A percentile compares a stretch with the other conserved stretches of the same genome.
These are phyloP conservation scores for Eilema depressum DNA, from an alignment of 2,888 invertebrate genomes.

Conservation along the genomic window DNA sequence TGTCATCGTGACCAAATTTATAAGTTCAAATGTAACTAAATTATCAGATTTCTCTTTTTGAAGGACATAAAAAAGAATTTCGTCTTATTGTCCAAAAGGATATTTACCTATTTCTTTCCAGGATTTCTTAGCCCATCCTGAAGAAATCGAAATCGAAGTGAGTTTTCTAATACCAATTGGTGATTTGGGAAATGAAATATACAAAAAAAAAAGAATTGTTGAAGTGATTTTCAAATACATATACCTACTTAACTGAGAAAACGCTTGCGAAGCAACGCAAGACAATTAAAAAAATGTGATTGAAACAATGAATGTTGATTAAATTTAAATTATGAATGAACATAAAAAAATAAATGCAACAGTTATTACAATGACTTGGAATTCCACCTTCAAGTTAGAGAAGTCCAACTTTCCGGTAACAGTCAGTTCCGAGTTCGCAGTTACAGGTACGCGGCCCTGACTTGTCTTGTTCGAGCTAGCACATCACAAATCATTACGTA, in stretches of 20 bases:
- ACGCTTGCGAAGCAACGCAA: neutral
- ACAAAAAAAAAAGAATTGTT: too few relatives aligned
- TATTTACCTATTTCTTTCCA: neutral
- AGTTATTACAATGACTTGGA: neutral
- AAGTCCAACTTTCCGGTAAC: neutral
- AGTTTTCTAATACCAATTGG: too few relatives aligned
- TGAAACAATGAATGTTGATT: neutral
- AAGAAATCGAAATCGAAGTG: too few relatives aligned
- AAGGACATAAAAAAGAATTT: neutral
- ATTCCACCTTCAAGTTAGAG: neutral
- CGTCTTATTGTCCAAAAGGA: neutral
- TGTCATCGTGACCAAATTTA: too few relatives aligned
- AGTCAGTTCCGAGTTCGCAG: neutral
- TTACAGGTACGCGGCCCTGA: neutral
- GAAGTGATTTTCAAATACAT: neutral
- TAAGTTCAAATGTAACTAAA: too few relatives aligned
- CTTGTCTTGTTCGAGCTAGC: neutral
- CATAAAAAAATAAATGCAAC: neutral
- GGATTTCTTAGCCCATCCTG: neutral
- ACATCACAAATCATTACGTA: neutral
- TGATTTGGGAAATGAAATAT: neutral
- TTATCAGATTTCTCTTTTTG: too few relatives aligned
- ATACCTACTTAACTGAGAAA: neutral
- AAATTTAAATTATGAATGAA: neutral
- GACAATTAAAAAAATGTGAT: neutral